Evolutionary conservation across 2,888 invertebrate species (phyloP).

Genomic region (Ophraella communa): DNA sequence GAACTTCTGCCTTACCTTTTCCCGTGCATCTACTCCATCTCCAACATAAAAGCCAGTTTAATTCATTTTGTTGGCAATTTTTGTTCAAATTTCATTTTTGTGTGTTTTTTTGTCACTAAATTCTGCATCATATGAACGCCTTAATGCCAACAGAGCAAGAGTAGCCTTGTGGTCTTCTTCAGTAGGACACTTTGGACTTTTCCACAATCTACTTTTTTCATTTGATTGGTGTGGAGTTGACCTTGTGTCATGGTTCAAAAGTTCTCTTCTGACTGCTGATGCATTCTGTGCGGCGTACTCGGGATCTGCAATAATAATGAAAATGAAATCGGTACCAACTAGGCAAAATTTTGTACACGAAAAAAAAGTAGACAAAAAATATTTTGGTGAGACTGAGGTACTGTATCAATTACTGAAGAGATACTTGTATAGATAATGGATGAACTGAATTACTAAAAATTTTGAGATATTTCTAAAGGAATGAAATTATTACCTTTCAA

Average conservation of each 20-base stretch:
- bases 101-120: too few relatives aligned
- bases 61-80: constrained; percentile 11
- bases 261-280: constrained; percentile 11
- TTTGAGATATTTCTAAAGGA: constrained; percentile 3
- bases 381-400: too few relatives aligned
- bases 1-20: constrained; percentile 10
- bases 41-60: constrained; percentile 13
- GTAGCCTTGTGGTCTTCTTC: too few relatives aligned
- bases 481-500: constrained; percentile 4
- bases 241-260: constrained; percentile 3
- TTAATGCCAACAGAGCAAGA: too few relatives aligned
- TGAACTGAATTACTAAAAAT: background rate
- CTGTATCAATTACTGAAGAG: background rate
- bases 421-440: background rate
- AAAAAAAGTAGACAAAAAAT: too few relatives aligned
- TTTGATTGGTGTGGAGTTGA: background rate
- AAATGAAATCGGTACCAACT: background rate
- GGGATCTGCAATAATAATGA: constrained; percentile 8
- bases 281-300: constrained; percentile 6
- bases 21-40: constrained; percentile 2
- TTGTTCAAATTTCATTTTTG: constrained; percentile 1
- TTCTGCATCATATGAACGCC: too few relatives aligned
- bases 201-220: too few relatives aligned
- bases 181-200: too few relatives aligned
- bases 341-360: background rate